phyloP scores from a whole-genome alignment of 1,140 invertebrate genomes.

The Megalopta genalis region DNA sequence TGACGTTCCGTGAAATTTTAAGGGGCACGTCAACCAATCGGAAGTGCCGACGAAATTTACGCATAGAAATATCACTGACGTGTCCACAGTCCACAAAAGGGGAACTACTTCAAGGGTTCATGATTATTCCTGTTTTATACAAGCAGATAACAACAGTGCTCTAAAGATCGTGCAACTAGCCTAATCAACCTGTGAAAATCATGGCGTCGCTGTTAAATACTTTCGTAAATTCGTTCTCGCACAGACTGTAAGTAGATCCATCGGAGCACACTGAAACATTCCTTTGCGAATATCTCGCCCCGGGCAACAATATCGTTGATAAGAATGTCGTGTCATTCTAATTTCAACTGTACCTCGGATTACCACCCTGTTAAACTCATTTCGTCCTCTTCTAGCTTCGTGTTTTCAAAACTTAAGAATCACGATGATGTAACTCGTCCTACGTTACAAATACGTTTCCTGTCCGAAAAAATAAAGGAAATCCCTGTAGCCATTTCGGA shows the following conservation, averaged over 20 bases:
- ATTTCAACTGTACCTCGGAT: not conserved
- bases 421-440: conserved; percentile 17
- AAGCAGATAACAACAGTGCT: conserved; percentile 44
- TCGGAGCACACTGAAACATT: no score
- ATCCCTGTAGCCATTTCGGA: not conserved
- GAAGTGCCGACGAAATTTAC: conserved; percentile 49
- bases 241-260: conserved; percentile 74
- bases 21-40: conserved; percentile 43
- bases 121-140: conserved; percentile 64
- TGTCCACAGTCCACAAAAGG: conserved; percentile 76
- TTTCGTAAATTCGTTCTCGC: conserved; percentile 76
- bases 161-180: conserved; percentile 27
- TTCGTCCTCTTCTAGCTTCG: conserved; percentile 1
- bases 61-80: conserved; percentile 76
- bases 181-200: conserved; percentile 46
- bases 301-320: not conserved
- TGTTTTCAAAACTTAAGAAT: not conserved
- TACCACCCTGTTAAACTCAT: not conserved
- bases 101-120: conserved; percentile 66
- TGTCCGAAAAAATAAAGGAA: not conserved
- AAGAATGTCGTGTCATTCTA: not conserved
- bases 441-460: not conserved
- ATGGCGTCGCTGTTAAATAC: conserved; percentile 72
- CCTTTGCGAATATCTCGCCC: not conserved
- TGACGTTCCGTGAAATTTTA: conserved; percentile 45